Percentiles rank a stretch among this genome's conserved stretches.
phyloP scores from a whole-genome alignment of 2,888 invertebrate species.

The Microplitis deprimator region DNA sequence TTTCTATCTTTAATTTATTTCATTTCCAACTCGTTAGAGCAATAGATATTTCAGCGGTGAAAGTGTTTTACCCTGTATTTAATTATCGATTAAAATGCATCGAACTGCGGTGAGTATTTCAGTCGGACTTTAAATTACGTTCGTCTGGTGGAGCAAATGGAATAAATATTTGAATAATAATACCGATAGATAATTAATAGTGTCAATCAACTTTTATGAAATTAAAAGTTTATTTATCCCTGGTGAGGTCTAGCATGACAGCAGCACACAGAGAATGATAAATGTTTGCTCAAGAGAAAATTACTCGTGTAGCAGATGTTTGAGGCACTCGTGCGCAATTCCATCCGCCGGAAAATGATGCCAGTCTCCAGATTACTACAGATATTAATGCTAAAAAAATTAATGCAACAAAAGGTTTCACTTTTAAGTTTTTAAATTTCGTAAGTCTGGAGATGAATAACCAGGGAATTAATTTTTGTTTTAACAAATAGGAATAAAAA shows the following conservation, averaged over 20 bases:
- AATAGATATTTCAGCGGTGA: slow-evolving; percentile 9
- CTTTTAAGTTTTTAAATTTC: not conserved
- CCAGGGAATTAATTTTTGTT: not conserved
- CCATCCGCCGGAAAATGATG: slow-evolving; percentile 37
- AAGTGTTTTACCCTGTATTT: slow-evolving; percentile 12
- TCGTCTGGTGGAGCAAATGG: too few species aligned
- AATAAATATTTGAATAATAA: not conserved
- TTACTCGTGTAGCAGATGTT: slow-evolving; percentile 42
- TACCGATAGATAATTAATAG: not conserved
- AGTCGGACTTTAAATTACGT: too few species aligned
- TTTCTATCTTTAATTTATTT: slow-evolving; percentile 31
- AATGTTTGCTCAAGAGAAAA: slow-evolving; percentile 36
- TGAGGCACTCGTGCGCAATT: slow-evolving; percentile 40
- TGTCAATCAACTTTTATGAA: slow-evolving; percentile 23
- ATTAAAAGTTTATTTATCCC: slow-evolving; percentile 14
- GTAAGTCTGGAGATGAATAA: not conserved
- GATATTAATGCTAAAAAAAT: slow-evolving; percentile 11
- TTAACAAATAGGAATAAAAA: not conserved
- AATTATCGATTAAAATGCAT: slow-evolving; percentile 2
- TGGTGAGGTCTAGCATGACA: slow-evolving; percentile 12
- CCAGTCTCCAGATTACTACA: slow-evolving; percentile 32
- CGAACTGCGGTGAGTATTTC: not conserved
- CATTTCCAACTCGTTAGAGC: slow-evolving; percentile 21
- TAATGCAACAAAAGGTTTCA: slow-evolving; percentile 7
- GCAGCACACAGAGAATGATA: slow-evolving; percentile 17